These are phyloP conservation scores for Haplochromis burtoni DNA, from an alignment of 2,113 vertebrate species.

Conservation along the genomic window DNA sequence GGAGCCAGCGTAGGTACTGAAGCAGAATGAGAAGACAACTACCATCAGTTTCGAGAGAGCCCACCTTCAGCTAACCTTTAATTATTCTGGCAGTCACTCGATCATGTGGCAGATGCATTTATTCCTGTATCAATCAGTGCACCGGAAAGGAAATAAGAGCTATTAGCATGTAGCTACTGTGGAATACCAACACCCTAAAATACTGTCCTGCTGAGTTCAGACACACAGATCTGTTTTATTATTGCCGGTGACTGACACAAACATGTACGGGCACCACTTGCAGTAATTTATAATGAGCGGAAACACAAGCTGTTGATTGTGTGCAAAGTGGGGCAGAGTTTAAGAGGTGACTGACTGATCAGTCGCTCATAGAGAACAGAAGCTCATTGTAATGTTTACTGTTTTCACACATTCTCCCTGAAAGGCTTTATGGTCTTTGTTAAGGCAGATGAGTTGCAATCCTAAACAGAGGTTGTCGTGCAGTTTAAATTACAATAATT, in stretches of 20 bases:
- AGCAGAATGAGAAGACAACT: conserved; percentile 9
- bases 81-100: conserved; percentile 26
- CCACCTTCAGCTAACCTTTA: conserved; percentile 27
- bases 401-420: neutral
- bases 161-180: neutral
- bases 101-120: neutral
- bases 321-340: neutral
- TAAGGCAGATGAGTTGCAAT: neutral
- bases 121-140: conserved; percentile 11
- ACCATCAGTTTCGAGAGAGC: conserved; percentile 12
- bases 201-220: neutral
- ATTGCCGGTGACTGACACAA: neutral
- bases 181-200: neutral
- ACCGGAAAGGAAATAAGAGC: neutral
- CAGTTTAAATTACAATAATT: neutral
- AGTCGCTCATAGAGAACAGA: neutral
- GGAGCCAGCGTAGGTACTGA: neutral
- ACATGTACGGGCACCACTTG: neutral
- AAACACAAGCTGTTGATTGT: neutral
- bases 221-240: neutral
- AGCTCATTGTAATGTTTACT: neutral
- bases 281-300: neutral
- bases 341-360: neutral
- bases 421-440: neutral
- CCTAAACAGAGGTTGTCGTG: neutral